phyloP scores from a whole-genome alignment of 1,140 invertebrate species.

The Sarcophaga bullata region DNA sequence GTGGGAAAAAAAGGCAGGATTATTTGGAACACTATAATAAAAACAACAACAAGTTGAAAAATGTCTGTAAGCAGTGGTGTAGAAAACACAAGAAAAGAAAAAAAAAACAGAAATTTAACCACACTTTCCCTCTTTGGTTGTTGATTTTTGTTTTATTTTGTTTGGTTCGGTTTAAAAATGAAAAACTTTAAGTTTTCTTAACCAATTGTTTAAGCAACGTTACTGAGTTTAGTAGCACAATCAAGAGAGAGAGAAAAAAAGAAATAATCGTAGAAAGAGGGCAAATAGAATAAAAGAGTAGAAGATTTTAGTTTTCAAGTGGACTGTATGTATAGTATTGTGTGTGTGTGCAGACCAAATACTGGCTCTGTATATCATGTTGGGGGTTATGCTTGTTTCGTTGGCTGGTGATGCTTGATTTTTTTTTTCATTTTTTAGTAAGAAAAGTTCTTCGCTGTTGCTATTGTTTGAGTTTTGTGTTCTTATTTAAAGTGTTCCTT shows the following conservation, averaged over 20 bases:
- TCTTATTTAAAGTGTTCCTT: conserved; percentile 30
- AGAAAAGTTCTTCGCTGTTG: neutral
- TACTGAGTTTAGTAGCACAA: neutral
- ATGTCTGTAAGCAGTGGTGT: neutral
- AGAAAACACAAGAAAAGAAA: neutral
- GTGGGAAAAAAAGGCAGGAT: no score
- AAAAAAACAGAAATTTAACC: no score
- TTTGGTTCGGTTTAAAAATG: neutral
- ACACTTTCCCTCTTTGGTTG: neutral
- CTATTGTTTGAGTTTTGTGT: neutral
- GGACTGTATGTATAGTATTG: neutral
- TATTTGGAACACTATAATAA: no score
- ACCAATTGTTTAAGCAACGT: neutral
- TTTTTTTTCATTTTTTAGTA: no score
- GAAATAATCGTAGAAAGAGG: no score
- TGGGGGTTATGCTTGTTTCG: neutral
- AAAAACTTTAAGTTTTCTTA: conserved; percentile 4
- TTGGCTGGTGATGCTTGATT: neutral
- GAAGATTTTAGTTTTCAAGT: neutral
- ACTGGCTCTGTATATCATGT: neutral
- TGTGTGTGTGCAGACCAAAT: neutral
- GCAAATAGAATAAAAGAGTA: no score
- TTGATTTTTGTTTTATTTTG: neutral
- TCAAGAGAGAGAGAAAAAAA: no score
- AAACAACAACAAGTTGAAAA: neutral